Conservation (phyloP, 1,140 invertebrate species). For the Apis laboriosa region DNA sequence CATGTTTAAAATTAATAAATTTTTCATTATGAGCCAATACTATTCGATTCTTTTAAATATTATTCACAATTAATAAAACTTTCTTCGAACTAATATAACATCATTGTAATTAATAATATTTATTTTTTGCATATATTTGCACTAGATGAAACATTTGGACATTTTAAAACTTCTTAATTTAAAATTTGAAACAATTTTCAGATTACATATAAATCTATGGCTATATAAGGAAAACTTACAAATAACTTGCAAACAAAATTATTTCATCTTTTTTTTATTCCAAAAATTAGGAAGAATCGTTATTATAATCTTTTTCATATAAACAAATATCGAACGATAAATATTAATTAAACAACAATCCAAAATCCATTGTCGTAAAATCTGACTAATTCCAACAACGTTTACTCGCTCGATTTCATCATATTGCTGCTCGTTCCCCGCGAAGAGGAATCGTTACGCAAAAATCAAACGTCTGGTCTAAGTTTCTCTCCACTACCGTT, state of each 20-base stretch:
- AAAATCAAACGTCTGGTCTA: background rate
- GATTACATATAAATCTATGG: too few relatives aligned
- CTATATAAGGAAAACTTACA: too few relatives aligned
- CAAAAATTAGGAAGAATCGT: background rate
- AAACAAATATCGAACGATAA: background rate
- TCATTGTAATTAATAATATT: too few relatives aligned
- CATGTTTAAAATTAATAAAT: constrained; percentile 4
- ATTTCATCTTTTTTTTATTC: background rate
- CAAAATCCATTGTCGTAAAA: constrained; percentile 1
- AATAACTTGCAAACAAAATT: background rate
- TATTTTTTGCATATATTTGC: too few relatives aligned
- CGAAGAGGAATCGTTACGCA: constrained; percentile 12
- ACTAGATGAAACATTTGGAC: too few relatives aligned
- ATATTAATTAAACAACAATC: constrained; percentile 10
- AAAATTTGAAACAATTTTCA: too few relatives aligned
- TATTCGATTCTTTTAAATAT: background rate
- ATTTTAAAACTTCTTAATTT: too few relatives aligned
- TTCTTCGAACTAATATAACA: too few relatives aligned
- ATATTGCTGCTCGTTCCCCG: constrained; percentile 5
- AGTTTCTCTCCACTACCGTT: background rate
- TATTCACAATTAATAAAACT: background rate
- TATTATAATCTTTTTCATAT: background rate
- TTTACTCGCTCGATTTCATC: constrained; percentile 32
- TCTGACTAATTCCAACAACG: constrained; percentile 28
- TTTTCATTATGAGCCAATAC: background rate